Evolutionary conservation across 1,140 invertebrate species (phyloP).

Genomic region (Bactericera cockerelli): DNA sequence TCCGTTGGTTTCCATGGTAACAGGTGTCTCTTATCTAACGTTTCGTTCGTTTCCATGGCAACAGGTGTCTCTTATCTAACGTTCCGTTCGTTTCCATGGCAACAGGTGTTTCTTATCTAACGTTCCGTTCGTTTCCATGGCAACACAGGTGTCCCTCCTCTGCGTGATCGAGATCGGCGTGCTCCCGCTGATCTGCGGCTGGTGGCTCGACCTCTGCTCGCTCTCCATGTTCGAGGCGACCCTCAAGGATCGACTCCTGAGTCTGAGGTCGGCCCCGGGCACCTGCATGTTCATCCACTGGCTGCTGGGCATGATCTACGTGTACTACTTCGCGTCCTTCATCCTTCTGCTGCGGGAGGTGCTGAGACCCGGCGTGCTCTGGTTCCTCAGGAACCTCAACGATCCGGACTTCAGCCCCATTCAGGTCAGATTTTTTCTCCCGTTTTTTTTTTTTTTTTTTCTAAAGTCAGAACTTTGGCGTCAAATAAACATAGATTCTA

Average conservation of each 20-base stretch:
- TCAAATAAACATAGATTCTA: too few species aligned
- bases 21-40: too few species aligned
- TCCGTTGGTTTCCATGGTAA: too few species aligned
- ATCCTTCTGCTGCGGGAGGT: constrained; percentile 86
- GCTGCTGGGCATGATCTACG: constrained; percentile 98
- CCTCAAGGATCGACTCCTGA: constrained; percentile 68
- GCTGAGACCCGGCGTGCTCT: constrained; percentile 83
- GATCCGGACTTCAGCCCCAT: constrained; percentile 99
- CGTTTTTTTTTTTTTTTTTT: neutral
- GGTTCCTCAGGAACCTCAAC: constrained; percentile 94
- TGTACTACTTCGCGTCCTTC: constrained; percentile 98
- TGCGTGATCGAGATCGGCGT: constrained; percentile 92
- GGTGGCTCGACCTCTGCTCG: constrained; percentile 98
- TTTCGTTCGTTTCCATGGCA: too few species aligned
- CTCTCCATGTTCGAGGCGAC: constrained; percentile 87
- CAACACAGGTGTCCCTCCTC: constrained; percentile 59
- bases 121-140: too few species aligned
- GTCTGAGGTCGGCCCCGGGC: constrained; percentile 68
- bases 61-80: too few species aligned
- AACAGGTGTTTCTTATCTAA: too few species aligned
- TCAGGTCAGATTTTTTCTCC: too few species aligned
- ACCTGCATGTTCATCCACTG: constrained; percentile 98
- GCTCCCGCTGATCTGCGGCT: constrained; percentile 90
- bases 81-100: too few species aligned
- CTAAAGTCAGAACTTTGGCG: too few species aligned